phyloP scores from a whole-genome alignment of 2,797 vertebrate genomes.

The Lophotriccus pileatus region DNA sequence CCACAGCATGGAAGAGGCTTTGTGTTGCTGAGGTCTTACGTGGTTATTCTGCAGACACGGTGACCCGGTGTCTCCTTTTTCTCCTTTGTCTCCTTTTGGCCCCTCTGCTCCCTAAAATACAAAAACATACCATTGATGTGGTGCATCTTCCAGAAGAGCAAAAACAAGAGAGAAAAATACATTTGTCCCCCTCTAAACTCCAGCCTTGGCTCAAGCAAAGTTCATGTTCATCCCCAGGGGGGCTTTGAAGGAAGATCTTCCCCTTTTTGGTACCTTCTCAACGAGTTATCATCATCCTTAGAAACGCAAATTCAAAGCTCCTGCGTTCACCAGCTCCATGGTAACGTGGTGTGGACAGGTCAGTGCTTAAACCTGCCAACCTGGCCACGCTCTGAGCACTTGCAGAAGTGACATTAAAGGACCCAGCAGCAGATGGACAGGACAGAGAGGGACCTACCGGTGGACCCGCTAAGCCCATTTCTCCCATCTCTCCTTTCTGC shows the following conservation, averaged over 20 bases:
- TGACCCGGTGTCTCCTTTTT: constrained; percentile 85
- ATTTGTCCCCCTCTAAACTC: neutral
- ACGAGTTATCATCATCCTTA: neutral
- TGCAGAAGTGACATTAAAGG: neutral
- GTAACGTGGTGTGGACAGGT: accelerated
- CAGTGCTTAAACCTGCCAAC: neutral
- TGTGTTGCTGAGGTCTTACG: constrained; percentile 70
- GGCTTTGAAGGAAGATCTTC: neutral
- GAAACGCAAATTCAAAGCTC: neutral
- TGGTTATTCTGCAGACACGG: constrained; percentile 84
- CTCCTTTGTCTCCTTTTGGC: constrained; percentile 89
- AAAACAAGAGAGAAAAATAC: neutral
- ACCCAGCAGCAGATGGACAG: neutral
- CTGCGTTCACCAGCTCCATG: neutral
- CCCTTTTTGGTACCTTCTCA: neutral
- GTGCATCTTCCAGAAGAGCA: neutral
- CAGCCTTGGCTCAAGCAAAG: neutral
- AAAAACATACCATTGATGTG: accelerated
- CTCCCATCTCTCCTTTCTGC: constrained; percentile 87
- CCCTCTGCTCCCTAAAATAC: constrained; percentile 83
- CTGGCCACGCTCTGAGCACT: accelerated
- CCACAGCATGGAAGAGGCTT: accelerated
- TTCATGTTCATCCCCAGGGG: neutral
- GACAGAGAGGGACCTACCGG: constrained; percentile 69
- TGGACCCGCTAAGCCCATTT: constrained; percentile 86